Percentiles rank a stretch among this genome's conserved stretches.
phyloP scores from a whole-genome alignment of 2,797 vertebrate genomes.

The Bufotes viridis region DNA sequence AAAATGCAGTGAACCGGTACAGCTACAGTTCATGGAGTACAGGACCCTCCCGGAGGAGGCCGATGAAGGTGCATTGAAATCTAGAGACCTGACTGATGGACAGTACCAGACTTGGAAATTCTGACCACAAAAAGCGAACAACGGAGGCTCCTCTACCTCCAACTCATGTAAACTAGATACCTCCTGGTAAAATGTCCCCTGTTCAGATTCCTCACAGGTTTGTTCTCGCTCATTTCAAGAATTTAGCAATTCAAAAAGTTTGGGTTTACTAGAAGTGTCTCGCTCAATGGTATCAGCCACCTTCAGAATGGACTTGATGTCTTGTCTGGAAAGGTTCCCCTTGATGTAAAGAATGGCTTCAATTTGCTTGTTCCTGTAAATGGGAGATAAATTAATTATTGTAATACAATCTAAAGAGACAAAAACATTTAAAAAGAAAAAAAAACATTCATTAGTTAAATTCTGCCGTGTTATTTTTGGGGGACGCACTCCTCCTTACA shows the following conservation, averaged over 20 bases:
- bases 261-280: background rate
- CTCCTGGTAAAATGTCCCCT: background rate
- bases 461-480: background rate
- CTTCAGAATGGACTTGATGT: constrained; percentile 75
- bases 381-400: background rate
- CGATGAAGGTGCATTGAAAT: background rate
- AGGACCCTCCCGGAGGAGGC: background rate
- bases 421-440: background rate
- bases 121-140: background rate
- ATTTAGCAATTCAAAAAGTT: constrained; percentile 68
- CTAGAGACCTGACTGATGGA: background rate
- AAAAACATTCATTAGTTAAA: background rate
- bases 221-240: background rate
- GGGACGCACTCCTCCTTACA: too few relatives aligned
- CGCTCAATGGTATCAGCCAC: constrained; percentile 72
- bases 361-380: constrained; percentile 80
- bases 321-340: constrained; percentile 73
- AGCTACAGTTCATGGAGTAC: background rate
- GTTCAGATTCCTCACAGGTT: background rate
- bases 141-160: too few relatives aligned
- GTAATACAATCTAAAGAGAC: background rate
- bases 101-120: background rate
- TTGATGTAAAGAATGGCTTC: constrained; percentile 83
- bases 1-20: background rate
- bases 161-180: constrained; percentile 8